Evolutionary conservation across 2,797 vertebrate species (phyloP).

Genomic region (Eidolon dupreanum): DNA sequence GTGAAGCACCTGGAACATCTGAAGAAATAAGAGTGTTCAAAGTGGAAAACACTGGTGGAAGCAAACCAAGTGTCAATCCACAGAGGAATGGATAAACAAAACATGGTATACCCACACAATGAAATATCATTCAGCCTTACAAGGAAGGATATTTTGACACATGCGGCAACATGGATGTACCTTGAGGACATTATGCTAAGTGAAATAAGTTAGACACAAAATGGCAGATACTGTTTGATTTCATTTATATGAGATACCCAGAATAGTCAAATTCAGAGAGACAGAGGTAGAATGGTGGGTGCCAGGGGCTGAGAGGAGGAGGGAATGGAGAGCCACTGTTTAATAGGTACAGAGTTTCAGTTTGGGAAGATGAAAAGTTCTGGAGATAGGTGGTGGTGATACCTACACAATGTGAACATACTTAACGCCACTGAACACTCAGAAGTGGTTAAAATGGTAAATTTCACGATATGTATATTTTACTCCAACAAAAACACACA

Average conservation of each 20-base stretch:
- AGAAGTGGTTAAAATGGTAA: not conserved
- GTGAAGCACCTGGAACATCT: not conserved
- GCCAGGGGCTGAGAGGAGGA: not conserved
- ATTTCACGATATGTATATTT: not conserved
- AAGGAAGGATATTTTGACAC: not conserved
- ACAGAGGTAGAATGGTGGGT: not conserved
- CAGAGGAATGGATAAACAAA: not conserved
- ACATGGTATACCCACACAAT: accelerated
- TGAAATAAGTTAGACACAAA: not conserved
- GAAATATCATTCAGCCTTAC: too few species aligned
- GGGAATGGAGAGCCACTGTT: not conserved
- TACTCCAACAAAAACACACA: not conserved
- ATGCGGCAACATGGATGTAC: not conserved
- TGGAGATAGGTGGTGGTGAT: not conserved
- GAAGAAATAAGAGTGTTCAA: not conserved
- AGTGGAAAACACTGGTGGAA: not conserved
- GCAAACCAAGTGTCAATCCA: not conserved
- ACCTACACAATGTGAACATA: not conserved
- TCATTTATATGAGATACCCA: not conserved
- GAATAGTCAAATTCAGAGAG: not conserved
- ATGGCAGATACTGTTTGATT: not conserved
- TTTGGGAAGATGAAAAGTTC: not conserved
- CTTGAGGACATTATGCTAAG: not conserved
- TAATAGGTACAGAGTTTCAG: not conserved
- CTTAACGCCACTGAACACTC: too few species aligned